Evolutionary conservation across 2,797 vertebrate genomes (phyloP), one percentile per base, ranked within the genome.

Genomic region (Austrolebias charrua): DNA sequence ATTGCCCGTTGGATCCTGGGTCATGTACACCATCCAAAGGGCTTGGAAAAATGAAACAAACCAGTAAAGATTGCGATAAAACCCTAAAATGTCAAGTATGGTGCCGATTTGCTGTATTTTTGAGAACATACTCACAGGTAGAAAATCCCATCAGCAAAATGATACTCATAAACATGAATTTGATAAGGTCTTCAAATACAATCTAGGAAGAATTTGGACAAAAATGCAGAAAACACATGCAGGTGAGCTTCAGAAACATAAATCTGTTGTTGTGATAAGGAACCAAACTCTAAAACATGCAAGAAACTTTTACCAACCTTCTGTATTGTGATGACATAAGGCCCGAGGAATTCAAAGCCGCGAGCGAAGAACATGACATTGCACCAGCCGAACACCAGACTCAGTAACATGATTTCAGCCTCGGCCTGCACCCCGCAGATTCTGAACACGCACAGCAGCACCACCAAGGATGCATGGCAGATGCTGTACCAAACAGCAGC

Each of bases 271-370:
- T 76, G 65, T 62, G 47, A 11, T 19, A 46, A 15, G 14, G 10
- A 10, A 60, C 20, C 31, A 68, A 60, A 8, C 53, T 4, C 6
- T 33, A 11, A 20, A 44, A 9, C n/a, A n/a, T 8, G 8, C 40
- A 45, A 29, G 7, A 10, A 47, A 44, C 47, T 42, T 15, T 58
- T 2, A 52, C 63, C 10, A 85, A 98, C 97, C 96, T 99, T 99
- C 86, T 99, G 98, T 69, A 99, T 97, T 94, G 96, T 96, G 87
- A 99, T 98, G 83, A 96, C 95, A 52, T 96, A 98, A 2, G 98
- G 97, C 1, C 98, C 98, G 0, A 99, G 93, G 95, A 97, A 96
- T 88, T 98, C 94, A 78, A 98, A 98, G 51, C 97, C 98, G 46
- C 96, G 88, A 10, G 96, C 94, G 0, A 99, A 98, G 89, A 96